Evolutionary conservation across 2,888 invertebrate genomes (phyloP), one percentile per base, ranked within the genome.

Genomic region (Drosophila mimetica): DNA sequence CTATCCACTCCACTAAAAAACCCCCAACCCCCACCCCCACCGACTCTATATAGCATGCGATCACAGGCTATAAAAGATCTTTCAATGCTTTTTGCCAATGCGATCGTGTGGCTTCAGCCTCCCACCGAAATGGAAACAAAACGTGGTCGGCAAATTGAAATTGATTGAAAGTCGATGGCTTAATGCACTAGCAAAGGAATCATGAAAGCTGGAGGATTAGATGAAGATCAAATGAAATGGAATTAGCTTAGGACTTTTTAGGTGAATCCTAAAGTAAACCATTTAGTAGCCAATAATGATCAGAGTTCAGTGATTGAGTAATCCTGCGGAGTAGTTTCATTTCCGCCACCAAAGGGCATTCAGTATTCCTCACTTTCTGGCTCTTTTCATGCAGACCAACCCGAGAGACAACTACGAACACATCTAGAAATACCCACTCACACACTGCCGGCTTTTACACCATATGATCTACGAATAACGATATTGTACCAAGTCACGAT

Each of bases 401-500:
- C 82, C 74, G 77, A 84, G 69, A 57, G 55, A 52, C 46, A 67
- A 46, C 64, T 57, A 52, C 84, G 50, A 37, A 79, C 67, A 81
- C 71, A 86, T 71, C 82, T 80, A 80, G 86, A 72, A 77, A 67
- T 37, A 71, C 44, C 55, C 51, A 77, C 52, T 58, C 37, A 74
- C 28, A 71, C 60, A 73, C 50, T 58, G 46, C 66, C 30, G 65
- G 75, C 77, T 70, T 85, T 85, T 88, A 88, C 83, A 87, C 86
- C 89, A 89, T 89, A 86, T 87, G 88, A 90, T 84, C 89, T 83
- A 89, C 79, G 80, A 78, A 79, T 89, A 86, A 90, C 91, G 89
- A 90, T 90, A 90, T 90, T 89, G 90, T 89, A 86, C 79, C 82
- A 61, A 90, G 90, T 90, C 90, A 90, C 90, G 90, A 90, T 89